Percentiles rank a stretch among this genome's conserved stretches.
Conservation (phyloP, 2,113 vertebrate genomes). For the Origma solitaria region DNA sequence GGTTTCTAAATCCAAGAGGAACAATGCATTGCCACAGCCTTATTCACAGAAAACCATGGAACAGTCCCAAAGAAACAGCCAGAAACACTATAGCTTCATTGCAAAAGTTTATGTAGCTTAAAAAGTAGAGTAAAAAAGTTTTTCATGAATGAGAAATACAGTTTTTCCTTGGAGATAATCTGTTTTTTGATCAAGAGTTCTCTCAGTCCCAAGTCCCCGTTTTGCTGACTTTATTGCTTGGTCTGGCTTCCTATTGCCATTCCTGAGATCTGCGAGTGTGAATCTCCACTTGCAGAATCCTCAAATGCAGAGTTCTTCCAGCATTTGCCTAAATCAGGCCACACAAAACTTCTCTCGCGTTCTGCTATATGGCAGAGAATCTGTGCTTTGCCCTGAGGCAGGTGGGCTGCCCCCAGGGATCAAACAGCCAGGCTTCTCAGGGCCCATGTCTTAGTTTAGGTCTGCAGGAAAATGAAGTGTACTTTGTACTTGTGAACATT, state of each 20-base stretch:
- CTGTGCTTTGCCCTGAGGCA: neutral
- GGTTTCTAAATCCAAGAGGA: neutral
- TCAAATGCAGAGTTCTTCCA: neutral
- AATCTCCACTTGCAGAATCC: neutral
- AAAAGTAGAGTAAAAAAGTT: neutral
- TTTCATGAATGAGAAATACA: neutral
- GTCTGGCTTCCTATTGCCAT: neutral
- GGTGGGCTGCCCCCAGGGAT: neutral
- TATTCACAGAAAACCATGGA: neutral
- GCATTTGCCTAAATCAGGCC: neutral
- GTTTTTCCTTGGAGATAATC: neutral
- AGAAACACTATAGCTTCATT: neutral
- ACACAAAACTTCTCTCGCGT: accelerated
- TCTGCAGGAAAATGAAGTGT: neutral
- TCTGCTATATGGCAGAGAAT: neutral
- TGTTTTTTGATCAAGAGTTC: neutral
- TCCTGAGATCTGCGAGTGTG: neutral
- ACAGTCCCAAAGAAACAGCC: neutral
- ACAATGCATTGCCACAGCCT: neutral
- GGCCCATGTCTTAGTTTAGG: neutral
- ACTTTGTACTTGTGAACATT: neutral
- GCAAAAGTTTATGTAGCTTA: neutral
- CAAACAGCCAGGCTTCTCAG: neutral
- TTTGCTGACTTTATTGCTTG: neutral
- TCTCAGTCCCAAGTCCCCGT: neutral